phyloP scores from a whole-genome alignment of 2,888 invertebrate genomes.

The Dorcus parallelipipedus region DNA sequence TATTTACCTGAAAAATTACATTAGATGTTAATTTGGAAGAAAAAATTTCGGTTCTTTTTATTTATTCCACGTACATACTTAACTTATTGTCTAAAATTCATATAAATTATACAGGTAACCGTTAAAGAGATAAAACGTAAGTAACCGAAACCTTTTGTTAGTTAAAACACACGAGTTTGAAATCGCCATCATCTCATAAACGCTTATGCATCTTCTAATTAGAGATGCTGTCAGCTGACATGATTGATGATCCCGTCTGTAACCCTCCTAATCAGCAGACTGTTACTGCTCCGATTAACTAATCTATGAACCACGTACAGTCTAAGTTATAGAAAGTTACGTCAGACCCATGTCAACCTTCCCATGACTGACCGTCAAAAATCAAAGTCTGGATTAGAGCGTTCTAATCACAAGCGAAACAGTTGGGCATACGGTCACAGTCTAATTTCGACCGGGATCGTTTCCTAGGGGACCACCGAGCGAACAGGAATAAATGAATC shows the following conservation, averaged over 20 bases:
- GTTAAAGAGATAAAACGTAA: not conserved
- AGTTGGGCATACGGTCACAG: constrained; percentile 26
- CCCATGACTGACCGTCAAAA: constrained; percentile 44
- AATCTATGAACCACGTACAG: constrained; percentile 30
- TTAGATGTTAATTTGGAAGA: no score
- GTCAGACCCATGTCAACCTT: constrained; percentile 49
- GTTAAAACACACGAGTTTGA: not conserved
- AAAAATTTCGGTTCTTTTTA: no score
- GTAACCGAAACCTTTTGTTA: not conserved
- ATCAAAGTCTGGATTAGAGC: constrained; percentile 32
- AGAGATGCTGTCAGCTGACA: constrained; percentile 45
- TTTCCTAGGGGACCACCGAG: constrained; percentile 32
- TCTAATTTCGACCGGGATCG: constrained; percentile 26
- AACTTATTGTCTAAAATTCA: no score
- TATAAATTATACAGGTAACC: no score
- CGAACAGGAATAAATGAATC: constrained; percentile 45
- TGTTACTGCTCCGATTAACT: constrained; percentile 31
- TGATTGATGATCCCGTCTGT: constrained; percentile 41
- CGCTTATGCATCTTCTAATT: constrained; percentile 44
- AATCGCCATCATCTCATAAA: constrained; percentile 20
- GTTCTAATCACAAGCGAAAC: not conserved
- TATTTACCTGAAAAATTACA: no score
- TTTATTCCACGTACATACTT: no score
- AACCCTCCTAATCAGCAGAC: constrained; percentile 30
- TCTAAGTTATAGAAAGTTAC: constrained; percentile 34